phyloP scores from a whole-genome alignment of 2,797 vertebrate genomes.

The Allobates femoralis region DNA sequence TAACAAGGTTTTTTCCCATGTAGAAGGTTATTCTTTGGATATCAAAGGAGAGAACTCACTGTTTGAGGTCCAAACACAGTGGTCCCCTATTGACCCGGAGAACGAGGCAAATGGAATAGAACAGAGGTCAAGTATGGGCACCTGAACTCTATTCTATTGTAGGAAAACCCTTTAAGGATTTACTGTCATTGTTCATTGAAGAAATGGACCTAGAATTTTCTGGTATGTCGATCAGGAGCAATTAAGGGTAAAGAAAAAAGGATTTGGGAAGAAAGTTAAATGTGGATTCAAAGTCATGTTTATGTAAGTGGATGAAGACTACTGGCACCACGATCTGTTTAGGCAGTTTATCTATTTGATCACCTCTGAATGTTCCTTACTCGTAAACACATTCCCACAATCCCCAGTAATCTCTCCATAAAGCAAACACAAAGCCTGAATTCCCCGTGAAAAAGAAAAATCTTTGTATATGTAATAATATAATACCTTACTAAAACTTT shows the following conservation, averaged over 20 bases:
- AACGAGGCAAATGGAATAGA: too few relatives aligned
- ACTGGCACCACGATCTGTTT: conserved; percentile 15
- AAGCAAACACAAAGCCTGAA: background rate
- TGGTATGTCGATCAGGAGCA: background rate
- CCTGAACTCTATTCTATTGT: too few relatives aligned
- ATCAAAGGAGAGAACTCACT: too few relatives aligned
- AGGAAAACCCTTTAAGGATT: background rate
- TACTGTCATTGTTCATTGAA: background rate
- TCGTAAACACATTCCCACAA: conserved; percentile 23
- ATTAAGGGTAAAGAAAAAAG: background rate
- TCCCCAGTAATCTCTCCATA: background rate
- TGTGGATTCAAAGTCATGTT: background rate
- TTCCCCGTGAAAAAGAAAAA: background rate
- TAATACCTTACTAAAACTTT: background rate
- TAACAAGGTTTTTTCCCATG: too few relatives aligned
- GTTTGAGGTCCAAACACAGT: too few relatives aligned
- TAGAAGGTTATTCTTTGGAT: too few relatives aligned
- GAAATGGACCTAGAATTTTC: background rate
- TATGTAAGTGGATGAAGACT: background rate
- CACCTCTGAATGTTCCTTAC: background rate
- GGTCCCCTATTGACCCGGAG: too few relatives aligned
- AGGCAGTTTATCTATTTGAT: background rate
- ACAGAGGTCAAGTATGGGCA: too few relatives aligned
- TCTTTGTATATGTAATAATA: background rate
- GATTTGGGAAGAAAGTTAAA: background rate